These are phyloP conservation scores for Platysternon megacephalum DNA, from an alignment of 2,113 vertebrate species.

Conservation along the genomic window DNA sequence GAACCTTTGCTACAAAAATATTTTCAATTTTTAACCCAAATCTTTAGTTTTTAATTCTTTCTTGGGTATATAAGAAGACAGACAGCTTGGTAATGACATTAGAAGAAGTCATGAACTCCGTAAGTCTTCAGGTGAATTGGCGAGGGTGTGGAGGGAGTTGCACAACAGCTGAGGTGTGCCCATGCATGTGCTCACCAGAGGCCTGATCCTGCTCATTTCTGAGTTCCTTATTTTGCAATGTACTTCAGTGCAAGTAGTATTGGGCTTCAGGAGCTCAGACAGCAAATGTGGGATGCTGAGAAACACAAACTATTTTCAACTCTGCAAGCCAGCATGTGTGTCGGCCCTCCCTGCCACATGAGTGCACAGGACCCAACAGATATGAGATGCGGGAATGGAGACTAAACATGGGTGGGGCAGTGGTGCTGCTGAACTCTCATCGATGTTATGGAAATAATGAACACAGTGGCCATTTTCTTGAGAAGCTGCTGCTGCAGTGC, in stretches of 20 bases:
- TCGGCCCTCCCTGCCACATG: not conserved
- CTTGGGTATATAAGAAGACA: not conserved
- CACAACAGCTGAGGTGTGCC: accelerated
- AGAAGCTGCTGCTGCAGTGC: not conserved
- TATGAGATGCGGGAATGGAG: not conserved
- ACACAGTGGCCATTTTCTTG: not conserved
- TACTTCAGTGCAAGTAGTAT: not conserved
- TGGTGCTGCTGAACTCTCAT: not conserved
- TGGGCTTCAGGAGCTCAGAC: not conserved
- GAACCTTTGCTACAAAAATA: not conserved
- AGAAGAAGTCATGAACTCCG: not conserved
- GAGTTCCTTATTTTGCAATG: not conserved
- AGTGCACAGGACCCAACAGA: not conserved
- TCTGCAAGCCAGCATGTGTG: not conserved
- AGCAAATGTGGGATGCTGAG: not conserved
- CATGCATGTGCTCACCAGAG: not conserved
- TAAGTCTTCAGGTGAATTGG: not conserved
- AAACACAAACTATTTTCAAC: accelerated
- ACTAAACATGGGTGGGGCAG: not conserved
- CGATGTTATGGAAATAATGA: not conserved
- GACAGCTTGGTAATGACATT: not conserved
- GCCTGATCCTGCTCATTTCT: not conserved
- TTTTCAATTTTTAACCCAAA: not conserved
- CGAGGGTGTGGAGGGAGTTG: not conserved
- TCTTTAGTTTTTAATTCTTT: not conserved